Base-by-base conservation (phyloP, 2,888 invertebrate genomes). In the Bembecia ichneumoniformis region DNA sequence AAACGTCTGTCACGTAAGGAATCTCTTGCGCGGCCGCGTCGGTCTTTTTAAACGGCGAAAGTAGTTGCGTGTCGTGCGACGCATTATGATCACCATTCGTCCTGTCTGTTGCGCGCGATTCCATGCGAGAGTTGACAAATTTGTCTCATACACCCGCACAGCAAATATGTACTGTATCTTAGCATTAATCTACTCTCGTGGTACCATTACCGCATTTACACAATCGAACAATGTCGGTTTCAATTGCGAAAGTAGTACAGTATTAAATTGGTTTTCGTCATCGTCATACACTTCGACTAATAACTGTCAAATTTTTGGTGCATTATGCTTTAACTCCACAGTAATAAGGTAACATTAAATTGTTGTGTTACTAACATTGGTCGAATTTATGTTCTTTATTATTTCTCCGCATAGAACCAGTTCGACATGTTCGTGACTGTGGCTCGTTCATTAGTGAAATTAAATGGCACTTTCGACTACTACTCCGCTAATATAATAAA, bases 261-360 rank as follows among this genome's bases (percentile, higher is more conserved):
- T 68, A 68, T 65, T 71, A 74, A 80, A 80, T 82, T 79, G 74
- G 71, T 77, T 82, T 82, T 83, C 82, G 76, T 78, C 78, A 81
- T 75, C 72, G 74, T 64, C 40, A 34, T 49, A 49, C 65, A 71
- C 28, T 71, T 69, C 59, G 62, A 63, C n/a, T 64, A 74, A 78
- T 71, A 70, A 66, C 66, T 58, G 61, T 62, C 60, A 63, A 62
- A 72, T 66, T 68, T 68, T 68, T 64, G 64, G 68, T 66, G 60
- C 62, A 60, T 63, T 67, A 64, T 62, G 54, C 51, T 34, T 40
- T 44, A 44, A 34, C 28, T 3, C 44, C 15, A 15, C 15, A 7
- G 13, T 44, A 44, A 44, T 44, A 44, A 44, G 14, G 9, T 44
- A 44, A 44, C 15, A 16, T 44, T 5, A 11, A 11, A 10, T 14